Evolutionary conservation across 2,113 vertebrate species (phyloP).

Genomic region (Eublepharis macularius): DNA sequence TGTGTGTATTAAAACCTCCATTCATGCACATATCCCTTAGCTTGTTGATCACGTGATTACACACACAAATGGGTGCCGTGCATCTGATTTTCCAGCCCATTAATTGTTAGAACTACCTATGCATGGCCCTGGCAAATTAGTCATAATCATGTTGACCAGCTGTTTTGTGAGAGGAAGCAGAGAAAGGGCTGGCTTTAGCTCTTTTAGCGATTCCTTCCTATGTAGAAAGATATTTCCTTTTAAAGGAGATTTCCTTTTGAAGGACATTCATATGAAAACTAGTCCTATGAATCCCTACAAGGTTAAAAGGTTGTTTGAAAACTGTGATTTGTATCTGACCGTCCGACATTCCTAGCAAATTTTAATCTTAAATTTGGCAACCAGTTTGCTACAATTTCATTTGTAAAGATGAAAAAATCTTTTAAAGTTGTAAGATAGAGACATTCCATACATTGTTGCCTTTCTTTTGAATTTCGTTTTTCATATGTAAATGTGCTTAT

Average conservation of each 20-base stretch:
- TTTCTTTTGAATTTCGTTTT: not conserved
- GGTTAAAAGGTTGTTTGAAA: not conserved
- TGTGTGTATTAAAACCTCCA: not conserved
- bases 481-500: not conserved
- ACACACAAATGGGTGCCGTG: not conserved
- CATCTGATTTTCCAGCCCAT: not conserved
- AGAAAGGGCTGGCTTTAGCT: fast-evolving
- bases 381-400: not conserved
- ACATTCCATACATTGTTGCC: not conserved
- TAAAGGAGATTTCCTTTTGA: not conserved
- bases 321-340: not conserved
- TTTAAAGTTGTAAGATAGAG: not conserved
- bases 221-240: not conserved
- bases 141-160: not conserved
- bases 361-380: not conserved
- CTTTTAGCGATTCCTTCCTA: not conserved
- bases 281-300: not conserved
- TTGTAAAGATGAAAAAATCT: not conserved
- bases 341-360: not conserved
- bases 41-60: not conserved
- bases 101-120: not conserved
- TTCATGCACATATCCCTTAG: not conserved
- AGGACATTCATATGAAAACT: not conserved
- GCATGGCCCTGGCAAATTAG: not conserved
- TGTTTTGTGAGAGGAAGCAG: not conserved